phyloP scores from a whole-genome alignment of 2,797 vertebrate species.

The Helicolenus hilgendorfi region DNA sequence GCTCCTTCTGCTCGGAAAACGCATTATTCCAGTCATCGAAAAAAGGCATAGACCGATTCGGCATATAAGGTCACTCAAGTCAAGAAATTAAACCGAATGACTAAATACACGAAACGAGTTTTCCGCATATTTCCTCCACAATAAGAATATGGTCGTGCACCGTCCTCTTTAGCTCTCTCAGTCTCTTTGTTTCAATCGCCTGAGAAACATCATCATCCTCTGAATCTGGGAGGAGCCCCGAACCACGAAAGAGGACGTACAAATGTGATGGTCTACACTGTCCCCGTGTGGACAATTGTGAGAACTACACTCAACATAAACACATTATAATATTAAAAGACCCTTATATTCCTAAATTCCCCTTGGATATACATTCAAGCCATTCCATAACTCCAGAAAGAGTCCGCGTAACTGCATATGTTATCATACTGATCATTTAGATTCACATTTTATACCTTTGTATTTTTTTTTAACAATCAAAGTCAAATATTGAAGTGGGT shows the following conservation, averaged over 20 bases:
- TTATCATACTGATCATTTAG: not conserved
- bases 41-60: not conserved
- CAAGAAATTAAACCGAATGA: not conserved
- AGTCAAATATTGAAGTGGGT: not conserved
- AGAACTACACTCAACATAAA: conserved; percentile 5
- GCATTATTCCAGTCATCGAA: not conserved
- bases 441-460: not conserved
- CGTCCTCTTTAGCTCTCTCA: not conserved
- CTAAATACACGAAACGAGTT: not conserved
- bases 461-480: not conserved
- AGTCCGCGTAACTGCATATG: accelerated
- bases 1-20: conserved; percentile 38
- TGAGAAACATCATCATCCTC: conserved; percentile 6
- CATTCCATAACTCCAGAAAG: not conserved
- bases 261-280: conserved; percentile 62
- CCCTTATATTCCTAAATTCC: not conserved
- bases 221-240: conserved; percentile 57
- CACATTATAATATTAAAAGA: too few relatives aligned
- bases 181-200: conserved; percentile 49
- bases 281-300: conserved; percentile 47
- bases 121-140: not conserved
- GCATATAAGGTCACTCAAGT: not conserved
- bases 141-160: not conserved
- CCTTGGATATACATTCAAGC: not conserved
- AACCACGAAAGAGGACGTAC: accelerated